Evolutionary conservation across 2,797 vertebrate species (phyloP).

Genomic region (Melanotaenia pygmaea): DNA sequence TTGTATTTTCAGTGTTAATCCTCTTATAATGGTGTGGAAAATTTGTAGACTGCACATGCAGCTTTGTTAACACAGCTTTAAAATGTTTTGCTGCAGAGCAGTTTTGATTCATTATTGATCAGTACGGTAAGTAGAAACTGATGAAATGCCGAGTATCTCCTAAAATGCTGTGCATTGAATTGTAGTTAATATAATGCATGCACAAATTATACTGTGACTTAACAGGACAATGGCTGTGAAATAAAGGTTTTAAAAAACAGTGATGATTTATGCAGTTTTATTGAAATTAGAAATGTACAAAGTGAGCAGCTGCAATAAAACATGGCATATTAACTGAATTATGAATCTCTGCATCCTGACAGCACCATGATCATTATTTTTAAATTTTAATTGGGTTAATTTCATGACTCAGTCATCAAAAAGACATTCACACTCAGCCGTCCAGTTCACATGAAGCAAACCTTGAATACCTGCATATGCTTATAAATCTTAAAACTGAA

Average conservation of each 20-base stretch:
- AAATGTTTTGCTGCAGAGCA: neutral
- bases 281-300: constrained; percentile 64
- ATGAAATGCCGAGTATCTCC: neutral
- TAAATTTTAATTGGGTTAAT: constrained; percentile 30
- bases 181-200: neutral
- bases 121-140: neutral
- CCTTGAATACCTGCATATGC: constrained; percentile 58
- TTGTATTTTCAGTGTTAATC: no score
- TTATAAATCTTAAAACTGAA: constrained; percentile 58
- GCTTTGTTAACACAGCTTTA: neutral
- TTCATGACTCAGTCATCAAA: constrained; percentile 36
- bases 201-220: neutral
- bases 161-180: neutral
- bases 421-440: constrained; percentile 42
- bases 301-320: constrained; percentile 42
- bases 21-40: neutral
- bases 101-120: neutral
- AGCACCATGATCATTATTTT: constrained; percentile 35
- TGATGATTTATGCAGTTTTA: constrained; percentile 45
- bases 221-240: neutral
- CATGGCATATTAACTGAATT: constrained; percentile 29
- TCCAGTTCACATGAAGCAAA: constrained; percentile 44
- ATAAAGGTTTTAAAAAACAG: constrained; percentile 18
- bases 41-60: neutral
- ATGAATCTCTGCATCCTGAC: constrained; percentile 14